These are phyloP conservation scores for Triops longicaudatus DNA, from an alignment of 1,140 invertebrate species.

Conservation along the genomic window DNA sequence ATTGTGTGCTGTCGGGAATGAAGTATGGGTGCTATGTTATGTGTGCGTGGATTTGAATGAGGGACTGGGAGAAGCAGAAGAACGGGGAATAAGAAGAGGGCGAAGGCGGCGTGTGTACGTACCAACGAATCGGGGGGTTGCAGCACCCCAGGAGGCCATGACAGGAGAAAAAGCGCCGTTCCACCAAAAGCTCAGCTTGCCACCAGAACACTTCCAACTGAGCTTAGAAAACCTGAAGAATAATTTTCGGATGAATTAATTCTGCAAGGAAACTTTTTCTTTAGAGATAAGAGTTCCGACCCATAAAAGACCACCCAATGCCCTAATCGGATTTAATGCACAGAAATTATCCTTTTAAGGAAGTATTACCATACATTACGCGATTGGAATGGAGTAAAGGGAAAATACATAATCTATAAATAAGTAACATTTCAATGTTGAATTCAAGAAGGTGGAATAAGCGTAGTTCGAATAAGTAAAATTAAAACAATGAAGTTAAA, in stretches of 20 bases:
- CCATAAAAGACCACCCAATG: neutral
- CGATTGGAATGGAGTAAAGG: neutral
- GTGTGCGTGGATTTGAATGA: neutral
- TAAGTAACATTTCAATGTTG: too few relatives aligned
- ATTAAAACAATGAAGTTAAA: too few relatives aligned
- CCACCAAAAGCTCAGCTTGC: neutral
- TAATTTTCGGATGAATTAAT: neutral
- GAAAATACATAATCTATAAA: conserved; percentile 15
- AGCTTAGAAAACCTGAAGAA: neutral
- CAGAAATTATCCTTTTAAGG: neutral
- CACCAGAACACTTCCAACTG: neutral
- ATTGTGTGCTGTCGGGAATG: conserved; percentile 14
- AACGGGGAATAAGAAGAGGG: neutral
- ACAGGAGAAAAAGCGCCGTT: neutral
- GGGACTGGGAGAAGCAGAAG: neutral
- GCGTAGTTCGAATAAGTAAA: too few relatives aligned
- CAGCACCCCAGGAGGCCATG: conserved; percentile 13
- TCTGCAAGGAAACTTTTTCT: neutral
- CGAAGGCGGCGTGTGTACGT: neutral
- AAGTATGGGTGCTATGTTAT: conserved; percentile 1
- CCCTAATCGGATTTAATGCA: neutral
- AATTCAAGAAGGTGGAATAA: too few relatives aligned
- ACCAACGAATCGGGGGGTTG: conserved; percentile 13
- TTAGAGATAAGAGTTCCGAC: neutral
- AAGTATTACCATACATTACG: neutral